These are phyloP conservation scores for Neoscelio sp. DNA, from an alignment of 2,888 invertebrate genomes.

Conservation along the genomic window DNA sequence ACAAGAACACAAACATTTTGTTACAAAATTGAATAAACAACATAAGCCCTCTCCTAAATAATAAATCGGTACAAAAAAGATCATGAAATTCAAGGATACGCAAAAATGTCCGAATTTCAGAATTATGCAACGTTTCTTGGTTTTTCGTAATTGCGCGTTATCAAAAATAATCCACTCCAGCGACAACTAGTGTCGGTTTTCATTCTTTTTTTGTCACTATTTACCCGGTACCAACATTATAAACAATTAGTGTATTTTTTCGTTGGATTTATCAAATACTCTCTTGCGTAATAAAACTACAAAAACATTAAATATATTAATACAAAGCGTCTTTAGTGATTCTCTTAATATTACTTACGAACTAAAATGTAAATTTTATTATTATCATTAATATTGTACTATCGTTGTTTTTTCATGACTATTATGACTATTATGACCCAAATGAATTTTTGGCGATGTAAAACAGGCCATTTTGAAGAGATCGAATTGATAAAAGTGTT, in stretches of 20 bases:
- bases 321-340: conserved; percentile 61
- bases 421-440: conserved; percentile 62
- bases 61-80: too few relatives aligned
- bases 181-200: conserved; percentile 6
- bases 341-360: conserved; percentile 58
- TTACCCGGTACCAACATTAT: conserved; percentile 20
- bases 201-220: conserved; percentile 42
- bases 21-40: conserved; percentile 34
- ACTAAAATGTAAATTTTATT: conserved; percentile 54
- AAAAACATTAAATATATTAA: conserved; percentile 33
- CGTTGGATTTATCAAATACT: conserved; percentile 21
- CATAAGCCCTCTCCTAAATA: too few relatives aligned
- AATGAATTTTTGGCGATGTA: conserved; percentile 52
- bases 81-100: too few relatives aligned
- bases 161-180: conserved; percentile 22
- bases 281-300: conserved; percentile 36
- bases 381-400: conserved; percentile 66
- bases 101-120: too few relatives aligned
- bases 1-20: conserved; percentile 28
- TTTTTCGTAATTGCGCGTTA: too few relatives aligned
- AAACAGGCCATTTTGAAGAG: conserved; percentile 51
- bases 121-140: too few relatives aligned
- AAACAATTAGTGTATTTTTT: conserved; percentile 9
- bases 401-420: conserved; percentile 58
- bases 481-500: conserved; percentile 40